Percentiles rank a stretch among this genome's conserved stretches.
Conservation (phyloP, 2,888 invertebrate genomes). For the Dryococelus australis region DNA sequence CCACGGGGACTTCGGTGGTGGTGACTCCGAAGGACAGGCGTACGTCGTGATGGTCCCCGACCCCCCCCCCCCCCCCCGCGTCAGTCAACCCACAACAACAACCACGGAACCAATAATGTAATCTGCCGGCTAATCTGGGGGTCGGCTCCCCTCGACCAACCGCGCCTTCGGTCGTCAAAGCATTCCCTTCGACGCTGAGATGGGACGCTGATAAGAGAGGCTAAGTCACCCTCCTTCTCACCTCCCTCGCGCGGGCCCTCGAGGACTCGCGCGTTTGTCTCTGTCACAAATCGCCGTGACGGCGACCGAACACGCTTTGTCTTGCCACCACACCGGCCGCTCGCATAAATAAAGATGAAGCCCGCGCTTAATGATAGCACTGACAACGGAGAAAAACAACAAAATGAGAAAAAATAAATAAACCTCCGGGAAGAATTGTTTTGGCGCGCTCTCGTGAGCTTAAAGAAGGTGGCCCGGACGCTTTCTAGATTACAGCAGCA, state of each 20-base stretch:
- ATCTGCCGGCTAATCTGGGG: slow-evolving; percentile 3
- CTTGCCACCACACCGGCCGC: background rate
- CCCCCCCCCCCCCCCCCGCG: no score
- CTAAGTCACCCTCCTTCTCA: background rate
- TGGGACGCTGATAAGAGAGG: background rate
- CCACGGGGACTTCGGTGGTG: no score
- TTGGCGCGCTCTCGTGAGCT: background rate
- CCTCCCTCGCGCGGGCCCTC: background rate
- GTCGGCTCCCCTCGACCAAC: background rate
- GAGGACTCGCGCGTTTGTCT: background rate
- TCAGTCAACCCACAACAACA: background rate
- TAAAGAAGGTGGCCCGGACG: background rate
- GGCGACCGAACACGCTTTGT: background rate
- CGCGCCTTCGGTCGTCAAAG: background rate
- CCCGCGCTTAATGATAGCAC: background rate
- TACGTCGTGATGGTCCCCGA: no score
- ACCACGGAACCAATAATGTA: background rate
- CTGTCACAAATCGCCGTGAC: background rate
- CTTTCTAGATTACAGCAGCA: no score
- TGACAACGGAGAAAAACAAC: background rate
- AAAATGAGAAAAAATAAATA: background rate
- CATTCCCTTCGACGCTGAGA: background rate
- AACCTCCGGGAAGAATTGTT: background rate
- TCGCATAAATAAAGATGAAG: background rate
- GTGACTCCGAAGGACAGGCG: no score